Base-by-base conservation (phyloP, 2,888 invertebrate genomes). In the Tryphoninae sp. region DNA sequence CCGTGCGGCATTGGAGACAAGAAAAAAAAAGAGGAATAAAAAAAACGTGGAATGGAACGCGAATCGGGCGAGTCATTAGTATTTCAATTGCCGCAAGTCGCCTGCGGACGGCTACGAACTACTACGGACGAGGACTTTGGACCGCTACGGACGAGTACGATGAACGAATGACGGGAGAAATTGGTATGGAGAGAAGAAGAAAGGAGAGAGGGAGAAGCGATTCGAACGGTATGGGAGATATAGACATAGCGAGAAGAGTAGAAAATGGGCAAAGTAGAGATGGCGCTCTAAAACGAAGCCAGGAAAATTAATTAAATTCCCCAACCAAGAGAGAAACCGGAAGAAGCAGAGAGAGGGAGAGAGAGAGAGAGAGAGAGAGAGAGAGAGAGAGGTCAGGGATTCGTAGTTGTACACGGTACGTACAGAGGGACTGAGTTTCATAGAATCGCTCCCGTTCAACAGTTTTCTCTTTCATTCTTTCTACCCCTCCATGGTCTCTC, bases 281-380 rank as follows among this genome's bases (percentile, higher is more conserved):
- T 75, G 81, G 72, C 68, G 73, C 68, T 61, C 79, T 72, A 65
- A 80, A 81, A 80, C 72, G 82, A 78, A 81, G 80, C 65, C 74
- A 59, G 82, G 80, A 83, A 85, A 86, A 87, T 87, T 87, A 87
- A 87, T 87, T 86, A 87, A 87, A 87, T 87, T 87, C 86, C 84
- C 80, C 65, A 77, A 81, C 73, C 62, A n/a, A 53, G 7, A 61
- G 62, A 6, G 61, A 58, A 19, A 59, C 33, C 26, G 42, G 19
- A 9, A 16, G 13, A 61, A 11, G 16, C 61, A 16, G 19, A 1
- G 55, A 42, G 42, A 40, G 13, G 6, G 26, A 33, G 40, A 62
- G 40, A 51, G 3, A 53, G 53, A 19, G 26, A 51, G 11, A 64
- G 42, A 42, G 42, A 19, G 33, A 55, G 53, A 42, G 69, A 71